Percentiles rank a stretch among this genome's conserved stretches.
phyloP scores from a whole-genome alignment of 1,140 invertebrate species.

The Anastatus disparis region DNA sequence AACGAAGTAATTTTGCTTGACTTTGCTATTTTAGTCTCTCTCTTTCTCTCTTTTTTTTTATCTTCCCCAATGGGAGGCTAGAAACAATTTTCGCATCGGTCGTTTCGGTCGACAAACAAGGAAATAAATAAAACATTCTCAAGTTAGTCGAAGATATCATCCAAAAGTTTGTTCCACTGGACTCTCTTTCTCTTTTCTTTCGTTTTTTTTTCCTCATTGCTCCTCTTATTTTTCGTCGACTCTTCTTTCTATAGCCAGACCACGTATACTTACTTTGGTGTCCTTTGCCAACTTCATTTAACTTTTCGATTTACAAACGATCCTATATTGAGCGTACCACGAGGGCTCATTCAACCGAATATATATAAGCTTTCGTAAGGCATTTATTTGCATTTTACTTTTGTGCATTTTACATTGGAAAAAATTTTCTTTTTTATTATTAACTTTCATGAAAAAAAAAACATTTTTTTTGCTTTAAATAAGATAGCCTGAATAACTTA shows the following conservation, averaged over 20 bases:
- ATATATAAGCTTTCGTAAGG: too few relatives aligned
- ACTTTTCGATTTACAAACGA: conserved; percentile 14
- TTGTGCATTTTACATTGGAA: too few relatives aligned
- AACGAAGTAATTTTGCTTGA: conserved; percentile 16
- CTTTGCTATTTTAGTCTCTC: not conserved
- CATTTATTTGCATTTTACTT: too few relatives aligned
- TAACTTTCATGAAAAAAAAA: too few relatives aligned
- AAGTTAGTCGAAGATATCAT: conserved; percentile 6
- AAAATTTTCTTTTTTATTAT: too few relatives aligned
- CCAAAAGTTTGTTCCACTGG: not conserved
- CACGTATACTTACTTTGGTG: not conserved
- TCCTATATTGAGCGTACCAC: not conserved
- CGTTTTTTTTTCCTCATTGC: not conserved
- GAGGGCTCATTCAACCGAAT: too few relatives aligned
- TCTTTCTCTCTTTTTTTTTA: too few relatives aligned
- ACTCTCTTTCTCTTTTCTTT: not conserved
- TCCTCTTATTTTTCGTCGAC: not conserved
- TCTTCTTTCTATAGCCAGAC: not conserved
- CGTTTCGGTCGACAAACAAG: conserved; percentile 1
- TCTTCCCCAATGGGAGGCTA: too few relatives aligned
- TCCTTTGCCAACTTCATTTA: conserved; percentile 2
- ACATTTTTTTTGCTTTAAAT: too few relatives aligned
- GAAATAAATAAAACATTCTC: conserved; percentile 24
- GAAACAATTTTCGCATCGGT: conserved; percentile 18
- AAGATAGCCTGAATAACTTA: too few relatives aligned